Conservation (phyloP, 2,888 invertebrate genomes). For the Marasmarcha lunaedactyla region DNA sequence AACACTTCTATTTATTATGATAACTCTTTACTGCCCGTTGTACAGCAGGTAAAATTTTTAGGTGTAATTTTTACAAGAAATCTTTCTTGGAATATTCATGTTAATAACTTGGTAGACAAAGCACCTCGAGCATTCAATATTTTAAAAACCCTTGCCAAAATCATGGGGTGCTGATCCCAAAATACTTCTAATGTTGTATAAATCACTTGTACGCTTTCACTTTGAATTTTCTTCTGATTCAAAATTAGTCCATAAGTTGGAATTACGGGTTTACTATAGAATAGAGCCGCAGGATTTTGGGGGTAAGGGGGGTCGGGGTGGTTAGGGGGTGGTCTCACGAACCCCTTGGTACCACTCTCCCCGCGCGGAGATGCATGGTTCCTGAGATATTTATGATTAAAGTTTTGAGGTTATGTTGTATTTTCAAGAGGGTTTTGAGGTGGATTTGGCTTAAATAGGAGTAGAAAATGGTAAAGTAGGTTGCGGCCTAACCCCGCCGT, state of each 20-base stretch:
- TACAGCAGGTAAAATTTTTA: slow-evolving; percentile 4
- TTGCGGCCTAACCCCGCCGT: no score
- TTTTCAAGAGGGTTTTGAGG: no score
- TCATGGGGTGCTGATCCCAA: slow-evolving; percentile 7
- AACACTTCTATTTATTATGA: not conserved
- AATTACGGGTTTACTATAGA: no score
- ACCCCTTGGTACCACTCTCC: no score
- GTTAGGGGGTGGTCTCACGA: no score
- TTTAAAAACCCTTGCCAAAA: slow-evolving; percentile 1
- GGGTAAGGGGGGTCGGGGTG: no score
- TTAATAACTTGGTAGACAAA: not conserved
- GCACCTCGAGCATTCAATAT: slow-evolving; percentile 1
- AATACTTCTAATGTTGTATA: slow-evolving; percentile 4
- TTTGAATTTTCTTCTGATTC: slow-evolving; percentile 5
- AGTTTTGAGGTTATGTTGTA: no score
- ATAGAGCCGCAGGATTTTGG: no score
- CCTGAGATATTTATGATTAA: no score
- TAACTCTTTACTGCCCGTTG: not conserved
- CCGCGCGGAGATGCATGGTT: no score
- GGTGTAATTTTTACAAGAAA: slow-evolving; percentile 7
- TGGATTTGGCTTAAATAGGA: no score
- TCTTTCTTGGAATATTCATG: slow-evolving; percentile 4
- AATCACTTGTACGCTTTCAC: slow-evolving; percentile 2
- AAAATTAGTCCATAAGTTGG: slow-evolving; percentile 3
- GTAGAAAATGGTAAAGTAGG: no score